phyloP scores from a whole-genome alignment of 2,888 invertebrate genomes.

The Rhamphomyia laevipes region DNA sequence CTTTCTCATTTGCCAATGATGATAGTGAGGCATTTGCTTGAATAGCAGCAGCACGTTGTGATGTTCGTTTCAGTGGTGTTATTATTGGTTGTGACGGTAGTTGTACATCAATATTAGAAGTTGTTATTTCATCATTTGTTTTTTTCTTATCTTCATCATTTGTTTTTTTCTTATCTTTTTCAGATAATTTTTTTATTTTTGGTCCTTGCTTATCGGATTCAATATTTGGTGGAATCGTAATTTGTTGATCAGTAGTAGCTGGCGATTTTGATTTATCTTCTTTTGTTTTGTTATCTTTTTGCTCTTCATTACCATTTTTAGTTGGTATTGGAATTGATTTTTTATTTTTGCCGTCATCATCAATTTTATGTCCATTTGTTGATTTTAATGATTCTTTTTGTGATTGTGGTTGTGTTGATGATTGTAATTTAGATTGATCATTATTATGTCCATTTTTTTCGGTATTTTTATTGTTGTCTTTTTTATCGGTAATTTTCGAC shows the following conservation, averaged over 20 bases:
- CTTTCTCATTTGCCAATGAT: not conserved
- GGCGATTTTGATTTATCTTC: constrained; percentile 9
- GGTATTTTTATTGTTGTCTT: constrained; percentile 21
- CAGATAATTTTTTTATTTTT: constrained; percentile 3
- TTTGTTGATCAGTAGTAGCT: constrained; percentile 7
- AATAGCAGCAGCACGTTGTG: not conserved
- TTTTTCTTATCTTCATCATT: constrained; percentile 11
- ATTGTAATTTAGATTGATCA: too few relatives aligned
- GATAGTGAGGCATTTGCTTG: not conserved
- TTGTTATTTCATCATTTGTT: not conserved
- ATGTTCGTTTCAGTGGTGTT: not conserved
- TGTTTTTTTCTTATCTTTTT: constrained; percentile 9
- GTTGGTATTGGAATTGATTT: not conserved
- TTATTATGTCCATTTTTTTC: constrained; percentile 18
- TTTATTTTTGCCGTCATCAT: too few relatives aligned
- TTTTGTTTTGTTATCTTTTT: constrained; percentile 6
- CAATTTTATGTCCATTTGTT: too few relatives aligned
- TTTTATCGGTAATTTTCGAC: constrained; percentile 8
- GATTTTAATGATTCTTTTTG: too few relatives aligned
- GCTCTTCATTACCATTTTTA: constrained; percentile 12
- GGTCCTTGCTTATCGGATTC: too few relatives aligned
- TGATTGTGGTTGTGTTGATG: too few relatives aligned
- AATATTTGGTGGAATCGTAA: too few relatives aligned
- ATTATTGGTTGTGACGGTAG: not conserved
- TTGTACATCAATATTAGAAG: constrained; percentile 1